Conservation (phyloP, 2,797 vertebrate genomes). For the Propithecus deckenii region DNA sequence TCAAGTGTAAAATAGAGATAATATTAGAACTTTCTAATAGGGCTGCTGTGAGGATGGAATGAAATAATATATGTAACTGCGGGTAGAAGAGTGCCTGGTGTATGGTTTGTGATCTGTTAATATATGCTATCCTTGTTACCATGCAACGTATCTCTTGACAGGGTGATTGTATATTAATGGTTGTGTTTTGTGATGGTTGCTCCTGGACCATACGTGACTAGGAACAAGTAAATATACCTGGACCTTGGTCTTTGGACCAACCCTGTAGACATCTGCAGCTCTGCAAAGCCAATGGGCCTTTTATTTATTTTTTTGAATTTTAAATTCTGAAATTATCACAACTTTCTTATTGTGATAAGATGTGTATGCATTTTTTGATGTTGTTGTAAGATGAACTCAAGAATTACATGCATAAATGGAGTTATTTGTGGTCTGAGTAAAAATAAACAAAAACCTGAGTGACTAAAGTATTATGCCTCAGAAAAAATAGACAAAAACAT, state of each 20-base stretch:
- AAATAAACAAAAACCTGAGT: neutral
- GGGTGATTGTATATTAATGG: neutral
- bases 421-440: slow-evolving; percentile 7
- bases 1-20: neutral
- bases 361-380: neutral
- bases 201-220: neutral
- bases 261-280: neutral
- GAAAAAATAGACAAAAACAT: slow-evolving; percentile 45
- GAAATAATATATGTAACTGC: neutral
- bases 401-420: slow-evolving; percentile 40
- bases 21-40: neutral
- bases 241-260: slow-evolving; percentile 64
- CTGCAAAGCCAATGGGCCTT: slow-evolving; percentile 1
- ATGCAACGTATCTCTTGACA: neutral
- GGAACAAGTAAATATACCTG: slow-evolving; percentile 46
- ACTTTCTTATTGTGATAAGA: neutral
- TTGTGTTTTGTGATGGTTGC: slow-evolving; percentile 3
- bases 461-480: neutral
- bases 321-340: neutral
- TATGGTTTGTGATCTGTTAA: neutral
- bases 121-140: neutral
- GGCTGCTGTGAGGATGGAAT: neutral
- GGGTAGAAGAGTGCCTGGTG: neutral
- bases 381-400: slow-evolving; percentile 37
- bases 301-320: slow-evolving; percentile 48